Evolutionary conservation across 2,113 vertebrate species (phyloP).

Genomic region (Hyaena hyaena): DNA sequence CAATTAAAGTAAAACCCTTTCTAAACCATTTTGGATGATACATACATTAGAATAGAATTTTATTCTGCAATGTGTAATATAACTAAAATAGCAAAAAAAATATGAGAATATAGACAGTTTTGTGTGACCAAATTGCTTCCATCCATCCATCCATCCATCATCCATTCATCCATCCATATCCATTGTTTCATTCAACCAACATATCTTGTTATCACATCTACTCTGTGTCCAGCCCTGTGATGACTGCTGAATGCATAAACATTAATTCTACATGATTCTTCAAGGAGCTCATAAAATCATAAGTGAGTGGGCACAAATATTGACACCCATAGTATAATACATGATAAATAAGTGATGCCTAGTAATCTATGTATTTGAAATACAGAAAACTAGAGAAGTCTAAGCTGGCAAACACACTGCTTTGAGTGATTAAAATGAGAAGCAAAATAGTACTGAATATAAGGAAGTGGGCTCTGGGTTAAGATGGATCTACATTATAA

Average conservation of each 20-base stretch:
- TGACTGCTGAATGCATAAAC: not conserved
- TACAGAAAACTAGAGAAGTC: not conserved
- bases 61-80: not conserved
- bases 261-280: not conserved
- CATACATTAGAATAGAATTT: not conserved
- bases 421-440: not conserved
- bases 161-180: not conserved
- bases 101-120: not conserved
- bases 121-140: not conserved
- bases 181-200: not conserved
- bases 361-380: not conserved
- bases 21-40: not conserved
- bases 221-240: not conserved
- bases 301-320: not conserved
- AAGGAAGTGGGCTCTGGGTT: not conserved
- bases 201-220: not conserved
- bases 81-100: conserved; percentile 43
- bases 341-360: not conserved
- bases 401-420: not conserved
- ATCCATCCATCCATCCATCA: not conserved
- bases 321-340: not conserved
- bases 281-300: not conserved
- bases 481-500: not conserved
- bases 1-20: conserved; percentile 43
- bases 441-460: not conserved